phyloP scores from a whole-genome alignment of 2,888 invertebrate genomes.

The Eilema depressum region DNA sequence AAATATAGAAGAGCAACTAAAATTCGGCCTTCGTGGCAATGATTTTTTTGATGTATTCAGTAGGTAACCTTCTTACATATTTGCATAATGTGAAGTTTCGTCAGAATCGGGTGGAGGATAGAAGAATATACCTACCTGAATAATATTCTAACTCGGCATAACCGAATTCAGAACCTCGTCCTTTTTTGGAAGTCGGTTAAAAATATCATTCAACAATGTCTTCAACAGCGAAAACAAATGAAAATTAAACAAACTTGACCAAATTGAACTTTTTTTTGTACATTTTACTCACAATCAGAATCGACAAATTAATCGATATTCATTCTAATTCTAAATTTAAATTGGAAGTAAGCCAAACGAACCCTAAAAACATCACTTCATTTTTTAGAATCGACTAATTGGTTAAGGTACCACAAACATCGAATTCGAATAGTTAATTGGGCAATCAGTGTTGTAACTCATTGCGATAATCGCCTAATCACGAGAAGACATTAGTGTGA shows the following conservation, averaged over 20 bases:
- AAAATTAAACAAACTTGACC: background rate
- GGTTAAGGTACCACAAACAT: slow-evolving; percentile 16
- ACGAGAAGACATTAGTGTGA: slow-evolving; percentile 1
- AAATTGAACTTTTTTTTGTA: background rate
- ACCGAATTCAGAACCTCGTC: background rate
- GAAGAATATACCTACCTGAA: too few relatives aligned
- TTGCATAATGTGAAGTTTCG: too few relatives aligned
- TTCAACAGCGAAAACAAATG: background rate
- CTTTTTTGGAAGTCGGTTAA: too few relatives aligned
- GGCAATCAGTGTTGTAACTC: slow-evolving; percentile 30
- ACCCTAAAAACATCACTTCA: background rate
- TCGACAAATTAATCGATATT: background rate
- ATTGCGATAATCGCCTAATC: slow-evolving; percentile 25
- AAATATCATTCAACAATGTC: too few relatives aligned
- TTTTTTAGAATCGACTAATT: slow-evolving; percentile 19
- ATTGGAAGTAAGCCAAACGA: background rate
- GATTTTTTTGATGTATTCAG: too few relatives aligned
- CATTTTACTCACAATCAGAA: background rate
- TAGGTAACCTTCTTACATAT: too few relatives aligned
- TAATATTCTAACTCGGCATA: too few relatives aligned
- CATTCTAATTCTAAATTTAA: slow-evolving; percentile 1
- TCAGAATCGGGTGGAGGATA: too few relatives aligned
- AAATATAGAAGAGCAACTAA: too few relatives aligned
- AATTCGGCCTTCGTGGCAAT: too few relatives aligned
- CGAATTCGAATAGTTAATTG: slow-evolving; percentile 25